phyloP scores from a whole-genome alignment of 2,113 vertebrate genomes.

The Charadrius vociferus region DNA sequence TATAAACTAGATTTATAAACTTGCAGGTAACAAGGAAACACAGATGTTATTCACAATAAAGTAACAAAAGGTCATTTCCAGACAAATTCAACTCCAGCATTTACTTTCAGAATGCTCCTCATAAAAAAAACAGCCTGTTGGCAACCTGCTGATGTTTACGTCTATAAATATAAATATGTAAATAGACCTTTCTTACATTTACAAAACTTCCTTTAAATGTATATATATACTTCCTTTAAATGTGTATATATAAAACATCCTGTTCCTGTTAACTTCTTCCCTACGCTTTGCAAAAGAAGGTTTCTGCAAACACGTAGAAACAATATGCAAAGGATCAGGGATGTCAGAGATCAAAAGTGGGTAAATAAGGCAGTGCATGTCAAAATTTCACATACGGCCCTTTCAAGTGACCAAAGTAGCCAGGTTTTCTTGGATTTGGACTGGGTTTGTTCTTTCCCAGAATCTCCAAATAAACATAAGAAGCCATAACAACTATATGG shows the following conservation, averaged over 20 bases:
- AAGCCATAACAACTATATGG: background rate
- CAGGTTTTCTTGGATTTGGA: background rate
- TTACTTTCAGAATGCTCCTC: background rate
- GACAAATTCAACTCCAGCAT: background rate
- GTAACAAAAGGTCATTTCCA: background rate
- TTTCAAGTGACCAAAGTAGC: background rate
- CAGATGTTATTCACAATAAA: background rate
- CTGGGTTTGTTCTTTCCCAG: background rate
- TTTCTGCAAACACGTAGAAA: slow-evolving; percentile 58
- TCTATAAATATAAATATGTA: background rate
- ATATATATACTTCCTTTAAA: background rate
- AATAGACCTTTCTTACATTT: background rate
- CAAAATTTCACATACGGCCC: background rate
- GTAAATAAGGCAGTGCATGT: background rate
- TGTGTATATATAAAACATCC: slow-evolving; percentile 25
- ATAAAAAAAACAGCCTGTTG: background rate
- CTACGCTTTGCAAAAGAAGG: slow-evolving; percentile 23
- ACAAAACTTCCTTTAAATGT: background rate
- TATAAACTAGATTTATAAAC: background rate
- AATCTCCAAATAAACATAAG: background rate
- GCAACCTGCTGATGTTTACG: background rate
- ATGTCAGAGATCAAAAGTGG: background rate
- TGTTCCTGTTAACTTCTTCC: slow-evolving; percentile 54
- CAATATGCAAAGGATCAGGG: background rate
- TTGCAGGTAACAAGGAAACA: slow-evolving; percentile 4